Evolutionary conservation across 2,888 invertebrate genomes (phyloP), one percentile per base, ranked within the genome.

Genomic region (Tortricodes alternella): DNA sequence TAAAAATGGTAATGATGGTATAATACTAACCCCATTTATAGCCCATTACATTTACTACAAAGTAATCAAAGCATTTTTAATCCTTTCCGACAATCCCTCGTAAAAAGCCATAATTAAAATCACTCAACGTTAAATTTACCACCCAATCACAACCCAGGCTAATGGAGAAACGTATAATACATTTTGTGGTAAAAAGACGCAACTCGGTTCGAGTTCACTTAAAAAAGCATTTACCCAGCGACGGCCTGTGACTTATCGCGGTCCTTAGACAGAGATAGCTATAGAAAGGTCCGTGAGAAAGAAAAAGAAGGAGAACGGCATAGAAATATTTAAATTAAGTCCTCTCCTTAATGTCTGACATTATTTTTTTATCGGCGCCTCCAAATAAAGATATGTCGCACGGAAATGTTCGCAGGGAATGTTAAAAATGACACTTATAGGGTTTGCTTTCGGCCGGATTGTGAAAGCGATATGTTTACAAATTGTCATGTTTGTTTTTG

Each of bases 281-380:
- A 24, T 63, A 77, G 59, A 49, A 29, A 15, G 19, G 5, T 4
- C 7, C 11, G 2, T 2, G 15, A 0, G 43, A 82, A 59, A 48
- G 71, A 63, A 83, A 80, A 27, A 55, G 65, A 18, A 43, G 53
- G 59, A 65, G 18, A 2, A 68, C 67, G 72, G 71, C 66, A 50
- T 77, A 80, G 76, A 81, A 86, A 87, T 88, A 89, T 89, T 89
- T 86, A 89, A 89, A 89, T 89, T 86, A 87, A 86, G 85, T 80
- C 78, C 79, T 81, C 74, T 74, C 80, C 78, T 80, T 86, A 87
- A 89, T 87, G 88, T 87, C 51, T 68, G 76, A 84, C 87, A 86
- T 89, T 89, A 89, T 89, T 88, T 89, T 89, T 89, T 89, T 89
- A 89, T 89, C 87, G 83, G 78, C 65, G 71, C 68, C 66, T 71